Percentiles rank a stretch among this genome's conserved stretches.
Conservation (phyloP, 2,113 vertebrate species). For the Megaptera novaeangliae region DNA sequence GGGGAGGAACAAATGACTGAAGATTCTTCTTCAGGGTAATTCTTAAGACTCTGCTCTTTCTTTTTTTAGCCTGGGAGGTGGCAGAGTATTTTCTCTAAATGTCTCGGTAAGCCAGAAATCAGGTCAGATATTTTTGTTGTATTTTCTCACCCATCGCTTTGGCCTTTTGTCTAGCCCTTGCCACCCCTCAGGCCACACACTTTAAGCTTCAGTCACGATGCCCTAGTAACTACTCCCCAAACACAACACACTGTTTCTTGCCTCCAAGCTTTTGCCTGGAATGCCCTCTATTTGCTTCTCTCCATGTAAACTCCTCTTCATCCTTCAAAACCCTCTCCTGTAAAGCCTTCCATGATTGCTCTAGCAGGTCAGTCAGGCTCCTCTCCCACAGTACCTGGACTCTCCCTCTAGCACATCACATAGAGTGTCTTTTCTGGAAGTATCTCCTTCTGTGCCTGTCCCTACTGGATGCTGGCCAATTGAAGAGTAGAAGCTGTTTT, state of each 20-base stretch:
- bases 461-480: neutral
- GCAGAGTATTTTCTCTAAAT: neutral
- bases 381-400: neutral
- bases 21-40: neutral
- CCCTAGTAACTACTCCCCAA: neutral
- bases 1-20: neutral
- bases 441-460: neutral
- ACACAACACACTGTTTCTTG: neutral
- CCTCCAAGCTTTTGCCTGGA: neutral
- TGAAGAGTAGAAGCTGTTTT: neutral
- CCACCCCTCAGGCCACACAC: neutral
- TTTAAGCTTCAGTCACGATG: neutral
- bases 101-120: neutral
- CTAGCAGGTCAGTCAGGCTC: neutral
- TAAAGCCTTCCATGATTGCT: neutral
- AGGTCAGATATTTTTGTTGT: neutral
- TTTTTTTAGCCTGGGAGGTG: neutral
- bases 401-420: neutral
- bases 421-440: neutral
- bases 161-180: neutral
- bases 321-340: conserved; percentile 20
- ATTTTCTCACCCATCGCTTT: neutral
- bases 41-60: neutral
- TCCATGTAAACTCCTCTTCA: neutral
- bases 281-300: neutral